Percentiles rank a stretch among this genome's conserved stretches.
Evolutionary conservation across 2,113 vertebrate species (phyloP).

Genomic region (Ammodytes marinus): DNA sequence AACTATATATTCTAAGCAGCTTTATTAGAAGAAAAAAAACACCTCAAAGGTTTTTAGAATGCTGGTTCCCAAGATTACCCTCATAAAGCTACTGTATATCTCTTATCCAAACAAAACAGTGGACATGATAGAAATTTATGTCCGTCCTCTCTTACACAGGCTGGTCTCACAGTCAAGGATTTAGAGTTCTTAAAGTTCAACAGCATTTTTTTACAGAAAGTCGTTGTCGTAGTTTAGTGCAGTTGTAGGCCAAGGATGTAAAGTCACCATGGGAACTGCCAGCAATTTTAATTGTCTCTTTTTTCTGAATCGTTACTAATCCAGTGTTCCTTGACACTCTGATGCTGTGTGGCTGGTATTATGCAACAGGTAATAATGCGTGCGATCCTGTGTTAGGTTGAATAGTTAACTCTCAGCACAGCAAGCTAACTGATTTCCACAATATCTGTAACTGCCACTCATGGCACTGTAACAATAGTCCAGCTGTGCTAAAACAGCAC

Average conservation of each 20-base stretch:
- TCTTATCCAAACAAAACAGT: constrained; percentile 27
- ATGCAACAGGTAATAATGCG: constrained; percentile 9
- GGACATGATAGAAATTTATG: constrained; percentile 17
- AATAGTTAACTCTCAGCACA: constrained; percentile 35
- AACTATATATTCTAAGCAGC: not conserved
- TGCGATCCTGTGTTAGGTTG: not conserved
- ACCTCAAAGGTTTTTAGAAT: constrained; percentile 2
- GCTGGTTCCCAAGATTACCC: not conserved
- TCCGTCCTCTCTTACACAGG: constrained; percentile 14
- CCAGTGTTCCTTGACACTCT: not conserved
- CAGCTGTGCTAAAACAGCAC: constrained; percentile 32
- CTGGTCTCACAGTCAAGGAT: constrained; percentile 43
- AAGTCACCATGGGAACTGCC: constrained; percentile 41
- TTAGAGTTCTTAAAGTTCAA: constrained; percentile 73
- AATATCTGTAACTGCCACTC: not conserved
- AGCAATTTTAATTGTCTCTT: constrained; percentile 28
- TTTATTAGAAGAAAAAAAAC: not conserved
- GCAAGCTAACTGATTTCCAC: constrained; percentile 6
- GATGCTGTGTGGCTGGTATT: not conserved
- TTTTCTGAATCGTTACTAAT: constrained; percentile 34
- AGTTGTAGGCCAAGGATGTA: constrained; percentile 64
- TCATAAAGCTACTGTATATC: constrained; percentile 4
- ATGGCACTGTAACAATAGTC: constrained; percentile 18
- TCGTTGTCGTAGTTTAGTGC: constrained; percentile 60
- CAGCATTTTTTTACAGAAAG: constrained; percentile 42